A percentile compares a stretch with the other conserved stretches of the same genome.
phyloP scores from a whole-genome alignment of 1,140 invertebrate species.

The Helicorthomorpha holstii region DNA sequence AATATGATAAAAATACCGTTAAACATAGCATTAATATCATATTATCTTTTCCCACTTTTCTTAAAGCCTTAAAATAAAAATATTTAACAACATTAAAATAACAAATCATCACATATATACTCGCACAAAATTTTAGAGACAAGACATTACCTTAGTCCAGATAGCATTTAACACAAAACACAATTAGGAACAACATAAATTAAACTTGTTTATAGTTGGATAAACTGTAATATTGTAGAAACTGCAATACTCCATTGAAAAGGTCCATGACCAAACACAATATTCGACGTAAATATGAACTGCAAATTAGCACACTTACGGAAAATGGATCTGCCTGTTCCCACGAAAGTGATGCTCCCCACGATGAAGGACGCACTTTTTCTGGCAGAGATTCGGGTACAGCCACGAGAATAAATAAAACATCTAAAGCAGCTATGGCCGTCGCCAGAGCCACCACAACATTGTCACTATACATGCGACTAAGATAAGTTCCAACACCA shows the following conservation, averaged over 20 bases:
- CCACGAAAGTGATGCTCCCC: conserved; percentile 72
- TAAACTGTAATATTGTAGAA: no score
- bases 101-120: no score
- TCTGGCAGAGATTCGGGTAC: conserved; percentile 96
- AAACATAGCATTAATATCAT: conserved; percentile 93
- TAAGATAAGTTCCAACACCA: conserved; percentile 84
- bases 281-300: neutral
- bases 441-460: conserved; percentile 92
- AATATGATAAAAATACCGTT: conserved; percentile 91
- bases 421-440: conserved; percentile 81
- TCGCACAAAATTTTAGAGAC: no score
- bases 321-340: conserved; percentile 97
- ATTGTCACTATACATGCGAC: conserved; percentile 73
- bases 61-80: conserved; percentile 41
- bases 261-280: neutral
- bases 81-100: neutral
- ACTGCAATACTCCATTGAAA: neutral
- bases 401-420: conserved; percentile 94
- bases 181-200: no score
- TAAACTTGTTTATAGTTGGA: no score
- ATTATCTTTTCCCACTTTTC: conserved; percentile 86
- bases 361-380: conserved; percentile 59
- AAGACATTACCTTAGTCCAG: no score
- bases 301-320: conserved; percentile 31
- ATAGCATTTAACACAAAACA: no score